Base-by-base conservation (phyloP, 2,888 invertebrate genomes). In the Dinocampus coccinellae region DNA sequence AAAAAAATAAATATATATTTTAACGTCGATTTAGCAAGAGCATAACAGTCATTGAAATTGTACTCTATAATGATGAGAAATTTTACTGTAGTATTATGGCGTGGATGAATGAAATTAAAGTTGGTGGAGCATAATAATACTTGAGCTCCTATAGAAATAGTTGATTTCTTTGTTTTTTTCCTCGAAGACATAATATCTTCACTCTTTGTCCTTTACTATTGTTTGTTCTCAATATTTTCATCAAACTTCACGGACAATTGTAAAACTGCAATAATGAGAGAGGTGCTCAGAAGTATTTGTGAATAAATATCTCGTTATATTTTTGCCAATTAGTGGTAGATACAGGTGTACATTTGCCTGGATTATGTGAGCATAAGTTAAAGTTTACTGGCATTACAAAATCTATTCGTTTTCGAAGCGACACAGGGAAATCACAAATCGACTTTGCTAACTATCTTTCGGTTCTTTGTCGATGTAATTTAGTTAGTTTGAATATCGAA, bases 371-470 rank as follows among this genome's bases (percentile, higher is more conserved):
- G 39, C n/a, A 3, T 13, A 7, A 16, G 1, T 16, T 47, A 4
- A 47, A 47, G 47, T 47, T 47, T 6, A 47, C 47, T 47, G 16
- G 16, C 7, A 20, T 47, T 2, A 47, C 16, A 0, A 9, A 47
- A 47, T 47, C 16, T 16, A 47, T 16, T 47, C 2, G 20, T 3
- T 16, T 16, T 20, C 6, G 16, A 7, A 47, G 47, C 47, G 7
- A n/a, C 16, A 16, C 13, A 42, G 29, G 63, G 52, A 29, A 64
- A 64, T 42, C 42, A 42, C 26, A 64, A 42, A 47, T 52, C 26
- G 52, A 52, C 47, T 29, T 52, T 20, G 10, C 9, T 33, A 70
- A 66, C 70, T 70, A 70, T 70, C 65, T 65, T 70, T 62, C 60
- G 52, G 70, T 60, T 70, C 65, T 53, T 65, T 70, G 57, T 63